Base-by-base conservation (phyloP, 2,797 vertebrate genomes). In the Loriculus beryllinus region DNA sequence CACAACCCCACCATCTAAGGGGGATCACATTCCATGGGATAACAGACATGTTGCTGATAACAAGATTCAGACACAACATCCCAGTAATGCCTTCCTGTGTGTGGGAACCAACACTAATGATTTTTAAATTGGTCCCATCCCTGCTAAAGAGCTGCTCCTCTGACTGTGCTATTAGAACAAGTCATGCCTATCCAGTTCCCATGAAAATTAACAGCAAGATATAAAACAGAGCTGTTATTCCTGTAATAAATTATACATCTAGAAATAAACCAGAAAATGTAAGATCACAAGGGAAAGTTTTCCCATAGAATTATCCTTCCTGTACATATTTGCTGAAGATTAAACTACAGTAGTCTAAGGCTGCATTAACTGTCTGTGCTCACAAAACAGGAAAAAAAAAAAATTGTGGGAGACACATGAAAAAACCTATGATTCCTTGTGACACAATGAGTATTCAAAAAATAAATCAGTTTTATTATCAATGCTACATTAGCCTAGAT, bases 41-140 rank as follows among this genome's bases (percentile, higher is more conserved):
- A 82, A 48, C 1, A 72, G 45, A 68, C 56, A 28, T 4, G 13
- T 64, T 64, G 33, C 57, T 62, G 45, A 29, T 83, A 78, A 84
- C 25, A 67, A 71, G 18, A 17, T 39, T 70, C 33, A 48, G 29
- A 65, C 19, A 93, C 39, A 72, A 29, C 42, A 51, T 43, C n/a
- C 33, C 82, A 81, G 49, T n/a, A 68, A 85, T 62, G 31, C n/a
- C 31, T 83, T 91, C 72, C 80, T 75, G 19, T 72, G 62, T 87
- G 82, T 81, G 91, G 85, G 95, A 96, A 90, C 49, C 1, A 60
- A 49, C 39, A 28, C 33, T 86, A 81, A 94, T 93, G 39, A 60
- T 63, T 94, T 95, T 94, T 94, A 77, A 96, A 96, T 88, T 86
- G n/a, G 77, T 88, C 92, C 57, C 92, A 88, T 95, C 86, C 18